Conservation (phyloP, 2,888 invertebrate species). For the Azorinus chamasolen region DNA sequence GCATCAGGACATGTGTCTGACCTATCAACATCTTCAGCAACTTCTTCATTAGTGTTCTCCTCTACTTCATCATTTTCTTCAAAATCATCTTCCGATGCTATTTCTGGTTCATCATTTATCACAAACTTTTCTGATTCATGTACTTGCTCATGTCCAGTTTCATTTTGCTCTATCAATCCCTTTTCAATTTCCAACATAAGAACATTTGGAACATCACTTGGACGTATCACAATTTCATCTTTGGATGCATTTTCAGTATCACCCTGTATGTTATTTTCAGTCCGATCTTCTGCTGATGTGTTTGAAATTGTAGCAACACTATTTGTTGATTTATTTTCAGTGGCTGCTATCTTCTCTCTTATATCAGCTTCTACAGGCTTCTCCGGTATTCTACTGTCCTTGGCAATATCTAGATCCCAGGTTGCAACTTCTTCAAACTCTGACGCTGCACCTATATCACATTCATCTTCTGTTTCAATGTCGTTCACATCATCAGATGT, state of each 20-base stretch:
- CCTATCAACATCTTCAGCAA: not conserved
- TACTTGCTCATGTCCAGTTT: not conserved
- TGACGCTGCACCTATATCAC: conserved; percentile 15
- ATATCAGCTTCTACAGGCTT: not conserved
- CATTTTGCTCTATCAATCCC: not conserved
- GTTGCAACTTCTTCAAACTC: conserved; percentile 51
- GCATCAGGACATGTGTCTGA: no score
- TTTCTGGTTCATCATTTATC: not conserved
- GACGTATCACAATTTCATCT: no score
- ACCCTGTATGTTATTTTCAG: not conserved
- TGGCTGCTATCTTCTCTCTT: no score
- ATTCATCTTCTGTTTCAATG: conserved; percentile 53
- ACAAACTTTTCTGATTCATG: not conserved
- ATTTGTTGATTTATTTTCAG: no score
- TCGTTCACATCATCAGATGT: conserved; percentile 48
- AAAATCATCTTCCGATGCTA: not conserved
- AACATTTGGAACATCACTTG: conserved; percentile 42
- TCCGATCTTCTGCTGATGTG: not conserved
- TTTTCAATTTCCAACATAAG: no score
- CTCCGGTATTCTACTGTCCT: not conserved
- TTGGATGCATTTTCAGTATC: not conserved
- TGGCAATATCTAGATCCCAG: not conserved
- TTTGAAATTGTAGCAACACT: no score
- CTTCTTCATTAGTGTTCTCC: not conserved
- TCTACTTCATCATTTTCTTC: not conserved